A percentile compares a stretch with the other conserved stretches of the same genome.
phyloP scores from a whole-genome alignment of 2,113 vertebrate species.

The Chlamydotis undulata region DNA sequence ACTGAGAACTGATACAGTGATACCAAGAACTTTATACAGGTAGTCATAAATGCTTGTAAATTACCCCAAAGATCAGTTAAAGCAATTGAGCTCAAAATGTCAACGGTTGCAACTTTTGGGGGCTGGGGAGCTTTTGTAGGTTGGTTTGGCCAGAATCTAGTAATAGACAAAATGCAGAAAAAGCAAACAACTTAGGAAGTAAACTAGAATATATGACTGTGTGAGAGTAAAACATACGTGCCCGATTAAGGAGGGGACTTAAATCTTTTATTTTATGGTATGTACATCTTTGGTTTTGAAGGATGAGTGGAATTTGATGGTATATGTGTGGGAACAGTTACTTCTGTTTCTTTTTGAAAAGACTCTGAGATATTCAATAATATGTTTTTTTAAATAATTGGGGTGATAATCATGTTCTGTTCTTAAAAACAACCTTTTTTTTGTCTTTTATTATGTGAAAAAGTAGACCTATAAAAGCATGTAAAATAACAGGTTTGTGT shows the following conservation, averaged over 20 bases:
- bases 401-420: background rate
- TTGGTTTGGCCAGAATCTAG: background rate
- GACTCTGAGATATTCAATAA: background rate
- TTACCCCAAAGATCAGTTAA: background rate
- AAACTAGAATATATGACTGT: background rate
- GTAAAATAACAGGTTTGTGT: background rate
- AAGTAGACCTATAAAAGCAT: background rate
- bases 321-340: background rate
- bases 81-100: background rate
- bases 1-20: background rate
- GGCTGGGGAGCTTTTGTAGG: background rate
- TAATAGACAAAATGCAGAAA: background rate
- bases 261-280: background rate
- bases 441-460: background rate
- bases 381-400: background rate
- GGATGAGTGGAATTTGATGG: background rate
- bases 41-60: background rate
- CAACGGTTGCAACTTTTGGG: background rate
- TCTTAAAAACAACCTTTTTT: background rate
- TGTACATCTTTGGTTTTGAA: background rate
- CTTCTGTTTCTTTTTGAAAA: background rate
- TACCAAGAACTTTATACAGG: background rate
- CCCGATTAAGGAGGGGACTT: background rate
- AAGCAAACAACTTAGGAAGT: background rate
- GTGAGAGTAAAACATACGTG: background rate